Evolutionary conservation across 2,113 vertebrate genomes (phyloP).

Genomic region (Salvelinus alpinus): DNA sequence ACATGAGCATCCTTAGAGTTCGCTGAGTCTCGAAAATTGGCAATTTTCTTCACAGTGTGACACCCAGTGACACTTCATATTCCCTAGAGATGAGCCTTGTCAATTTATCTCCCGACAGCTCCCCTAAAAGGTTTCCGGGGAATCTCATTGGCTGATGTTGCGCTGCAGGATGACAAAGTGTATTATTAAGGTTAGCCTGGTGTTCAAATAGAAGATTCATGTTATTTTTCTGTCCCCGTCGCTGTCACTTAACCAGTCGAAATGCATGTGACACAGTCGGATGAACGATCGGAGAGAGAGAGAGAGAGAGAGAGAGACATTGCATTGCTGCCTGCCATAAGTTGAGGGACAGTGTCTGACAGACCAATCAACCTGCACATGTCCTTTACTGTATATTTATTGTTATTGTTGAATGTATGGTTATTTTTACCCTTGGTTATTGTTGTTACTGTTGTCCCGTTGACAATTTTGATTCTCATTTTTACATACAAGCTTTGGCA

Average conservation of each 20-base stretch:
- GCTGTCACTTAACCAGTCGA: constrained; percentile 3
- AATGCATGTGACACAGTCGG: neutral
- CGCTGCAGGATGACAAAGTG: constrained; percentile 24
- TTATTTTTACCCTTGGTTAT: too few species aligned
- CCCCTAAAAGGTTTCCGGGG: neutral
- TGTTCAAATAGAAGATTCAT: neutral
- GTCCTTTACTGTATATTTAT: too few species aligned
- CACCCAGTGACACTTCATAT: constrained; percentile 25
- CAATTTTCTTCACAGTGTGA: constrained; percentile 3
- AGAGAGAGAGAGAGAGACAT: neutral
- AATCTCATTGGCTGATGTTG: neutral
- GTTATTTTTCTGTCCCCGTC: constrained; percentile 15
- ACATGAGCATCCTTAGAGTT: too few species aligned
- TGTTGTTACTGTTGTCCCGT: too few species aligned
- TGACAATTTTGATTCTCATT: too few species aligned
- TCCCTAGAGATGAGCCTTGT: neutral
- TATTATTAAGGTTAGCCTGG: constrained; percentile 20
- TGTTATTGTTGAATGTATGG: too few species aligned
- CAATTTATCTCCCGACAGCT: neutral
- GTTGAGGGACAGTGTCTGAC: too few species aligned
- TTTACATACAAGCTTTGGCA: too few species aligned
- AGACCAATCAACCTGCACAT: too few species aligned
- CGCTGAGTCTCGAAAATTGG: constrained; percentile 25
- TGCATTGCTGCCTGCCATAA: too few species aligned
- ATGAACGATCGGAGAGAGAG: too few species aligned